Evolutionary conservation across 2,888 invertebrate genomes (phyloP), one percentile per base, ranked within the genome.

Genomic region (Tinea semifulvella): DNA sequence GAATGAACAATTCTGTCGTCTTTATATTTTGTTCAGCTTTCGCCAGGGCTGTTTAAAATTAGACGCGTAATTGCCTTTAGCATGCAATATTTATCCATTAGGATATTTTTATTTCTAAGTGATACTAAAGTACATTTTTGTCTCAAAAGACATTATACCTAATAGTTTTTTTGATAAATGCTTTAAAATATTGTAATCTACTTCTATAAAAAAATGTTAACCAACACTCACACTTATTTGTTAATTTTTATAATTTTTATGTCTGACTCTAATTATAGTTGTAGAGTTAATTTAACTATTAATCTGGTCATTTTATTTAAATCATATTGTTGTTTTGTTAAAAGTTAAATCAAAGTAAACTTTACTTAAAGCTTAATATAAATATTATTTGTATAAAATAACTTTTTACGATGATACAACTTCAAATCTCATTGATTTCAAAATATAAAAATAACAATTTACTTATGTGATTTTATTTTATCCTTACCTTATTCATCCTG

Each of bases 271-370:
- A 66, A 61, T 52, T 72, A 70, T 73, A 71, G 71, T 74, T 18
- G n/a, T 43, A 18, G 28, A 43, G 28, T 28, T 43, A 27, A 40
- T 40, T 25, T 70, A 76, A 69, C 68, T 73, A 79, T 76, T 80
- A 80, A 80, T 80, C 80, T 80, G 80, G 80, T 80, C 79, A 80
- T 79, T 79, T 77, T 70, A 75, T 79, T 77, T 76, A 79, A 76
- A 79, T 71, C 75, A 74, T 75, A 73, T 77, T 80, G 69, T 76
- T 75, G 70, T 76, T 74, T 76, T 54, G 35, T 22, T 45, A 25
- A 39, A 46, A 43, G 43, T 28, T 68, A n/a, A 72, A 73, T 72
- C 67, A 55, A 71, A 68, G 65, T 67, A 26, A 74, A 72, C 2
- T 31, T 4, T 26, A 26, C 69, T 68, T 59, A 74, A 62, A 65